Conservation (phyloP, 2,113 vertebrate genomes). For the Laterallus jamaicensis region DNA sequence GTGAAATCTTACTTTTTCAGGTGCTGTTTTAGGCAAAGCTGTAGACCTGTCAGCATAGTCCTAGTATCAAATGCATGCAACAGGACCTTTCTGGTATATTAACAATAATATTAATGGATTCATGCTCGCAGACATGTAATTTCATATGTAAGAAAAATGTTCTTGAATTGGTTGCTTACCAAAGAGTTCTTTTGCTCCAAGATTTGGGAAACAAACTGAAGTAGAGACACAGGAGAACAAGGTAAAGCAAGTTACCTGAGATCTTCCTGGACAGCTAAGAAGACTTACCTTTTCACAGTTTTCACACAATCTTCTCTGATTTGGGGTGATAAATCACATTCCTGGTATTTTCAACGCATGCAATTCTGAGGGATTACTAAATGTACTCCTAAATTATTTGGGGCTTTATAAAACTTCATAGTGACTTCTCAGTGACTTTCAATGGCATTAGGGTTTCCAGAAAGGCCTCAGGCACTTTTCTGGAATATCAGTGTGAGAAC, state of each 20-base stretch:
- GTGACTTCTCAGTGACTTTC: background rate
- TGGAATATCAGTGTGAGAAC: background rate
- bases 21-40: background rate
- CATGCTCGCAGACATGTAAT: background rate
- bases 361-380: background rate
- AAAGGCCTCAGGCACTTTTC: background rate
- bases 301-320: background rate
- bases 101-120: background rate
- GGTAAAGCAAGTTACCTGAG: background rate
- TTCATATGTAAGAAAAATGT: background rate
- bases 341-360: background rate
- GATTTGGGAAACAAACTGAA: background rate
- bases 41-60: background rate
- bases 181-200: background rate
- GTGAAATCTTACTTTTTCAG: constrained; percentile 15
- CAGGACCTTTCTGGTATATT: background rate
- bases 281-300: background rate
- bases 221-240: background rate
- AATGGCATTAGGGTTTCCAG: background rate
- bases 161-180: background rate
- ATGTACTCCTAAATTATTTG: background rate
- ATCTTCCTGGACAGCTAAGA: background rate
- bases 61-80: background rate
- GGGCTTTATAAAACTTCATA: background rate
- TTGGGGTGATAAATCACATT: background rate